Evolutionary conservation across 1,140 invertebrate species (phyloP).

Genomic region (Triops cancriformis): DNA sequence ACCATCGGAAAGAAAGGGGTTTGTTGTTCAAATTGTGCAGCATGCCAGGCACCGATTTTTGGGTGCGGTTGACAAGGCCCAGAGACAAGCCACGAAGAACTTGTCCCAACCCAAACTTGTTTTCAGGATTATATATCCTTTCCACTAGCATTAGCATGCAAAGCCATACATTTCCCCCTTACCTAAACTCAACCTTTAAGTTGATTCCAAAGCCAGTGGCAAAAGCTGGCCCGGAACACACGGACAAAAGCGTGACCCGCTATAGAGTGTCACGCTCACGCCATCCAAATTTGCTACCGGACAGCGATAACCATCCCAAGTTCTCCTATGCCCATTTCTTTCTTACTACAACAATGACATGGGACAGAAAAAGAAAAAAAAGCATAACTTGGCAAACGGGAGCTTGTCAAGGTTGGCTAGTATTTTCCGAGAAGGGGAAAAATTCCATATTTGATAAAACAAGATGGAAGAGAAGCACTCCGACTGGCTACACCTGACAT

Average conservation of each 20-base stretch:
- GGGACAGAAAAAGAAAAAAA: no score
- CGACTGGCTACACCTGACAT: neutral
- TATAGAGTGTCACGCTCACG: constrained; percentile 4
- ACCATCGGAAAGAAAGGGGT: neutral
- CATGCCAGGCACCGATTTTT: neutral
- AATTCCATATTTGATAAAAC: neutral
- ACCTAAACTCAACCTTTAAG: neutral
- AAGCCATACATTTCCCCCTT: neutral
- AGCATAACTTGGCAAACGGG: no score
- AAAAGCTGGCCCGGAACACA: neutral
- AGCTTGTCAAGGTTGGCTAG: no score
- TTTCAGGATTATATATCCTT: neutral
- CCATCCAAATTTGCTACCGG: constrained; percentile 10
- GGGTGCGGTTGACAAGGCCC: constrained; percentile 8
- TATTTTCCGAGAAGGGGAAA: no score
- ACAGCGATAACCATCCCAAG: neutral
- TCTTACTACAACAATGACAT: neutral
- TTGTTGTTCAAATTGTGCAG: neutral
- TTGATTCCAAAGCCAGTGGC: constrained; percentile 8
- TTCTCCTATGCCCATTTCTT: neutral
- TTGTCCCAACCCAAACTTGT: constrained; percentile 13
- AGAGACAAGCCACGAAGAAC: neutral
- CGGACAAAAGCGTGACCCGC: neutral
- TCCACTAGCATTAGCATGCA: constrained; percentile 7
- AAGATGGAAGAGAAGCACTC: neutral